Base-by-base conservation (phyloP, 2,797 vertebrate species). In the Limnodromus scolopaceus region DNA sequence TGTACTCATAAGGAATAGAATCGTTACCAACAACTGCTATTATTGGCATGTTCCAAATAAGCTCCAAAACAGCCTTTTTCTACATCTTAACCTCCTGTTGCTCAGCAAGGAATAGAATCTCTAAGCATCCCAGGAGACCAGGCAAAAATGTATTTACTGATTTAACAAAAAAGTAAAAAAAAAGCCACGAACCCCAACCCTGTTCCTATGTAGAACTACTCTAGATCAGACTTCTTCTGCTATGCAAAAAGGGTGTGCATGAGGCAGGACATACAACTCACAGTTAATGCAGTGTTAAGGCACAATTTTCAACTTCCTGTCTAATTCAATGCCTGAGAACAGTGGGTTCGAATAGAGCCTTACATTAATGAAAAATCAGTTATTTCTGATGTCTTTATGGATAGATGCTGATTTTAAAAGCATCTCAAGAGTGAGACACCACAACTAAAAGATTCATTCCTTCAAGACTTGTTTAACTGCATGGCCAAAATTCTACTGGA, bases 11-110 rank as follows among this genome's bases (percentile, higher is more conserved):
- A 74, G 64, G 61, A 93, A 91, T 4, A 89, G 36, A 93, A 92
- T 80, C 38, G 5, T 84, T 93, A 96, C 41, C 92, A 91, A 84
- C 86, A 92, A 95, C 81, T 89, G 64, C 90, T 95, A 92, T 96
- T 95, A 94, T 77, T 94, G 85, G 80, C 60, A 68, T 87, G n/a
- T 83, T 94, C 78, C 88, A 87, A 91, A 66, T 28, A 91, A 45
- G 61, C 60, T 95, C 66, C n/a, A 83, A 95, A 94, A 5, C 51
- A 88, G 83, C 27, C 65, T 83, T 92, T 49, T 92, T 82, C 82
- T 87, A 36, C n/a, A 20, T 65, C 41, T 89, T 76, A 87, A 41
- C 30, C 41, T 85, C 53, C 84, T 80, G 71, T 89, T 96, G 71
- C 65, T 95, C 78, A 91, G 93, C 70, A 93, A 95, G 39, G 53